phyloP scores from a whole-genome alignment of 2,113 vertebrate species.

The Bettongia penicillata region DNA sequence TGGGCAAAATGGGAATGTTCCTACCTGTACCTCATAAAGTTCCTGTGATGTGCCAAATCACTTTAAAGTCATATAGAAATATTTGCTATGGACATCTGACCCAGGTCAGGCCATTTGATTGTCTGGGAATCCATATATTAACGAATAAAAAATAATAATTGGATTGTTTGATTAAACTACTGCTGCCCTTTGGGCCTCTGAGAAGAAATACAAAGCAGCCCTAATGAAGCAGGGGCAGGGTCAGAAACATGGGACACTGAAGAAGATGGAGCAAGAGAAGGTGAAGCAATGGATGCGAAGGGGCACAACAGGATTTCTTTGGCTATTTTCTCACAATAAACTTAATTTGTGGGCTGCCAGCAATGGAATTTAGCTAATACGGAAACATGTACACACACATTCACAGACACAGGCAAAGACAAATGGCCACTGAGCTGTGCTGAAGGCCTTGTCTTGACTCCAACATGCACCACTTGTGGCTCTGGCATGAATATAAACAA shows the following conservation, averaged over 20 bases:
- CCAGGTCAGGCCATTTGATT: neutral
- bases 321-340: neutral
- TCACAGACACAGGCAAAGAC: neutral
- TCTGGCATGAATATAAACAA: neutral
- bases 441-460: neutral
- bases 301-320: accelerated
- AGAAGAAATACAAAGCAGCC: neutral
- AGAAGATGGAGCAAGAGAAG: neutral
- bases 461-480: neutral
- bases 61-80: neutral
- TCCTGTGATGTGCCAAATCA: neutral
- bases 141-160: neutral
- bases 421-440: neutral
- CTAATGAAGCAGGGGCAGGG: neutral
- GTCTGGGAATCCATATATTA: neutral
- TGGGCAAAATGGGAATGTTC: neutral
- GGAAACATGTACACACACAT: accelerated
- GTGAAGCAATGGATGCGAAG: neutral
- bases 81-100: neutral
- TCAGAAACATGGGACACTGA: neutral
- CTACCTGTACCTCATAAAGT: neutral
- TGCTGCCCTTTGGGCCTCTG: neutral
- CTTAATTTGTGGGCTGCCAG: accelerated
- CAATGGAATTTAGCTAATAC: accelerated
- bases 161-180: neutral